A percentile compares a stretch with the other conserved stretches of the same genome.
These are phyloP conservation scores for Hepsetus odoe DNA, from an alignment of 2,113 vertebrate genomes.

Conservation along the genomic window DNA sequence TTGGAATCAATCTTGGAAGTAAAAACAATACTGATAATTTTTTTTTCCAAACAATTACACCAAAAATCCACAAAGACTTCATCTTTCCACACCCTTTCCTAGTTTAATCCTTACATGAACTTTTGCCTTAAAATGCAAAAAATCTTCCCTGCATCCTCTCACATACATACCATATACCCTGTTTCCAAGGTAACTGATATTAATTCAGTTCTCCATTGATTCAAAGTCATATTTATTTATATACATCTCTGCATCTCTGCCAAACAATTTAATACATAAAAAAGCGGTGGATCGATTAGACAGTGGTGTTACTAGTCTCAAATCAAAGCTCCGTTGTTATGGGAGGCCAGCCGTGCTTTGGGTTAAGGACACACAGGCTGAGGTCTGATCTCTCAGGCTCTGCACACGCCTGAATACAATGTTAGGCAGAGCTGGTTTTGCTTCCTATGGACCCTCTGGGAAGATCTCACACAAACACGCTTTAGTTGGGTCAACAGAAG, in stretches of 20 bases:
- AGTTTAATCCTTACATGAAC: constrained; percentile 18
- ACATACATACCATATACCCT: constrained; percentile 33
- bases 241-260: constrained; percentile 36
- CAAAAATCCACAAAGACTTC: constrained; percentile 24
- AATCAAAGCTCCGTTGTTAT: constrained; percentile 4
- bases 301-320: constrained; percentile 40
- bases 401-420: too few species aligned
- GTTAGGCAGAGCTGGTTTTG: too few species aligned
- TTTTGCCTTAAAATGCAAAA: constrained; percentile 29
- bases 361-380: background rate
- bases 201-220: constrained; percentile 57
- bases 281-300: constrained; percentile 32
- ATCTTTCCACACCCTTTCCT: background rate
- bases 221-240: constrained; percentile 60
- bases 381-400: background rate
- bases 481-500: background rate
- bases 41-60: constrained; percentile 15
- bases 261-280: constrained; percentile 41
- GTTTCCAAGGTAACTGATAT: constrained; percentile 62
- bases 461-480: background rate
- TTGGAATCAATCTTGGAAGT: too few species aligned
- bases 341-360: background rate
- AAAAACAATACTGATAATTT: too few species aligned
- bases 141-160: constrained; percentile 5
- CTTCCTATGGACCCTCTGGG: background rate